Conservation (phyloP, 2,113 vertebrate genomes). For the Neofelis nebulosa region DNA sequence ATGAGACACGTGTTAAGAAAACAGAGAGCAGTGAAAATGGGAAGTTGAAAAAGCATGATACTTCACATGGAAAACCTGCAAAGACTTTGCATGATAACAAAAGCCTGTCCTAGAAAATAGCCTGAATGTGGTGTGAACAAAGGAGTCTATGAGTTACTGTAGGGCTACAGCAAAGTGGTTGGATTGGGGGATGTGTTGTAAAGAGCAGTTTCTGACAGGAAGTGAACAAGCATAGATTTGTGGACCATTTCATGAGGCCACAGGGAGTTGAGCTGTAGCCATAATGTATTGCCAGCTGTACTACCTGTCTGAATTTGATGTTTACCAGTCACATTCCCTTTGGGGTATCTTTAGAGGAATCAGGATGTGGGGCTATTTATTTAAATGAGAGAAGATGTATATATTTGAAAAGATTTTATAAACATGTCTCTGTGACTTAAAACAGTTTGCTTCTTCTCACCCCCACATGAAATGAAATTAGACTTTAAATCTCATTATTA, state of each 20-base stretch:
- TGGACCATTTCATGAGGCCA: background rate
- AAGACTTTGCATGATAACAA: background rate
- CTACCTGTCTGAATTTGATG: background rate
- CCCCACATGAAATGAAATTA: background rate
- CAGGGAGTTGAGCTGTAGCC: background rate
- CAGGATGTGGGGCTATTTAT: background rate
- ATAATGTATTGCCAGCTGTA: background rate
- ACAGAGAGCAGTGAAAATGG: background rate
- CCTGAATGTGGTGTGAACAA: too few relatives aligned
- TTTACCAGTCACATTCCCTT: background rate
- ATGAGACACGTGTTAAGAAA: background rate
- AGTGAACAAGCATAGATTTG: background rate
- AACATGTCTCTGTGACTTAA: constrained; percentile 11
- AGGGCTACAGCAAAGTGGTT: background rate
- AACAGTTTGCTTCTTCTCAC: background rate
- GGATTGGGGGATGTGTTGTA: background rate
- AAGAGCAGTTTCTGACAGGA: background rate
- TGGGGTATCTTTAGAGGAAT: background rate
- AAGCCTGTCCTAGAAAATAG: background rate
- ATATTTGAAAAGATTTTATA: background rate
- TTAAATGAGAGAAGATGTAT: background rate
- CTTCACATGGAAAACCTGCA: background rate
- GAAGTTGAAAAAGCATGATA: background rate
- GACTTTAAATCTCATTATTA: constrained; percentile 52
- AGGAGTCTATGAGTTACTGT: background rate